phyloP scores from a whole-genome alignment of 2,888 invertebrate species.

The Yponomeuta sedellus region DNA sequence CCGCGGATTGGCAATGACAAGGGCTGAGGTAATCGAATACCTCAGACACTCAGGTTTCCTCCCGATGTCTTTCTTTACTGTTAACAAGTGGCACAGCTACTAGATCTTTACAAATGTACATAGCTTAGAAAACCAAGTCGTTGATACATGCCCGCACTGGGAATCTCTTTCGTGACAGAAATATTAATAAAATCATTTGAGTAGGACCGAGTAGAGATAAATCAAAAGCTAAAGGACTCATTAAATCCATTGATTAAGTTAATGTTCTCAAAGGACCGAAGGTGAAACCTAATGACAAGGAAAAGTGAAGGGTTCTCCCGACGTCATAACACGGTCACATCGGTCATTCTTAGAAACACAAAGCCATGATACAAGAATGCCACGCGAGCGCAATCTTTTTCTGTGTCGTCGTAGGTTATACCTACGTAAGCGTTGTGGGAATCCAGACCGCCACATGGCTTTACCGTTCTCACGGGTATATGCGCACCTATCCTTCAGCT shows the following conservation, averaged over 20 bases:
- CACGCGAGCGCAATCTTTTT: constrained; percentile 34
- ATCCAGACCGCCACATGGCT: constrained; percentile 17
- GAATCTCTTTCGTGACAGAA: not conserved
- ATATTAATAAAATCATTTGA: not conserved
- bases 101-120: too few species aligned
- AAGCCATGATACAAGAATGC: constrained; percentile 27
- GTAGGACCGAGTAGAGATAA: not conserved
- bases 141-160: too few species aligned
- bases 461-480: constrained; percentile 14
- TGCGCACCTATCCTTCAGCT: not conserved
- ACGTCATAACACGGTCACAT: constrained; percentile 5
- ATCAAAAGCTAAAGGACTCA: not conserved
- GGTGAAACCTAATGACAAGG: constrained; percentile 7
- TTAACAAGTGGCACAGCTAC: too few species aligned
- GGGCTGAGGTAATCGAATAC: too few species aligned
- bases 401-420: constrained; percentile 35
- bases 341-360: constrained; percentile 1
- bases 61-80: too few species aligned
- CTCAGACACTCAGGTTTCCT: too few species aligned
- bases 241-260: not conserved
- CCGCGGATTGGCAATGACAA: too few species aligned
- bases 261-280: not conserved
- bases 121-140: too few species aligned
- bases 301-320: constrained; percentile 8
- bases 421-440: constrained; percentile 53